Conservation (phyloP, 2,888 invertebrate genomes). For the Noctua janthina region DNA sequence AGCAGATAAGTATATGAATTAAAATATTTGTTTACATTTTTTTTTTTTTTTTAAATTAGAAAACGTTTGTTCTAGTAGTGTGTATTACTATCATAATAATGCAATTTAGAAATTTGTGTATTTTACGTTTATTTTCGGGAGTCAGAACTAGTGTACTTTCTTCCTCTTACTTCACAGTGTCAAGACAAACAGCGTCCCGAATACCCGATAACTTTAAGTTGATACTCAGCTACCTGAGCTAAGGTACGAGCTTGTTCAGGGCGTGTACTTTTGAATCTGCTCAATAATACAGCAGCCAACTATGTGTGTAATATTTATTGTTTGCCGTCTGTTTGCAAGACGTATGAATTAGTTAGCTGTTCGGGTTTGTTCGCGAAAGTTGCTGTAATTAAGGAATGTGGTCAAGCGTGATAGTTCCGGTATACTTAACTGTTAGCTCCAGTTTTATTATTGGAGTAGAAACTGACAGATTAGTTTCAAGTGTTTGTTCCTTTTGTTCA, state of each 20-base stretch:
- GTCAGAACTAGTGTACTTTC: conserved; percentile 3
- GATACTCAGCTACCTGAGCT: conserved; percentile 46
- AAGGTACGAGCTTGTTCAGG: conserved; percentile 47
- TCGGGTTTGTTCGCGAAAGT: conserved; percentile 9
- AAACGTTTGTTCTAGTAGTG: not conserved
- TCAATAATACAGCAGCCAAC: conserved; percentile 40
- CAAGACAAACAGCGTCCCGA: conserved; percentile 50
- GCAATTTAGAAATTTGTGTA: no score
- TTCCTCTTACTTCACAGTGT: not conserved
- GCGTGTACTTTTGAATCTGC: conserved; percentile 15
- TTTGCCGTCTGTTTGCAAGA: conserved; percentile 9
- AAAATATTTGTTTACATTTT: not conserved
- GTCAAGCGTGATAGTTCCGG: not conserved
- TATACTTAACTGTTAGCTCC: not conserved
- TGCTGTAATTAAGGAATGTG: not conserved
- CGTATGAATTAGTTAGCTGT: conserved; percentile 26
- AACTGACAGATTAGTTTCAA: not conserved
- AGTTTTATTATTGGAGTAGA: not conserved
- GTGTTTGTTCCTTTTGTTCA: not conserved
- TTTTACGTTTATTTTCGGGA: not conserved
- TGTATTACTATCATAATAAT: no score
- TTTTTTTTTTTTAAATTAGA: no score
- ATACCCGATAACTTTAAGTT: conserved; percentile 53
- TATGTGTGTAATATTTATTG: conserved; percentile 16
- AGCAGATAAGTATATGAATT: no score